Evolutionary conservation across 2,113 vertebrate genomes (phyloP), one percentile per base, ranked within the genome.

Genomic region (Pyrgilauda ruficollis): DNA sequence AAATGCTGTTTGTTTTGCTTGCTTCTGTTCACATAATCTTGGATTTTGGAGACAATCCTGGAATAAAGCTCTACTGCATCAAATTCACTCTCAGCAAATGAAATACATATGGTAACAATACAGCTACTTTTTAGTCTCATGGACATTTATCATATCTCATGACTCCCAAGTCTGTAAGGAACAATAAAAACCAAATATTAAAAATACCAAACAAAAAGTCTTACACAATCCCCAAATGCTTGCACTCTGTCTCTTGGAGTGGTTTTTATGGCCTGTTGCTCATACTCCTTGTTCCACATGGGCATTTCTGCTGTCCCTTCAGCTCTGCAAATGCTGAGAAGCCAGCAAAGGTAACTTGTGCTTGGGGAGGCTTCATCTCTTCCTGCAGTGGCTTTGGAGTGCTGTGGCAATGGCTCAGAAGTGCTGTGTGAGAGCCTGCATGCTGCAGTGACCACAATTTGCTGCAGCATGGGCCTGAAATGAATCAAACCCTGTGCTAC

Each of bases 281-380:
- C 31, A 19, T 24, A 6, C 2, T 14, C 9, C 35, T 91, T 89
- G 30, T 52, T 21, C 39, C 18, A 66, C 31, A 33, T 67, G 15
- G 9, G 12, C 5, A 39, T 67, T 61, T 64, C 39, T 87, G 22
- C 64, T 84, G 52, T 72, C 13, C 15, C 15, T 31, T 68, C 43
- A 59, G 30, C n/a, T 77, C 33, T 47, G 33, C 15, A 68, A 61
- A 63, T 50, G 6, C 59, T 70, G 61, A 24, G 35, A 63, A 47
- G 70, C 28, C 56, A 55, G 66, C 39, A 75, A 55, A 75, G 26
- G 26, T 30, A 55, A 30, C 23, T 52, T 72, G 3, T 68, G 53
- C 16, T 49, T 56, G 58, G 5, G 31, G 7, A 72, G 44, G 41
- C 49, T 58, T 33, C 0, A 0, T 72, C 41, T 86, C 14, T 47